A percentile compares a stretch with the other conserved stretches of the same genome.
Evolutionary conservation across 2,113 vertebrate species (phyloP).

Genomic region (Paedocypris sp.): DNA sequence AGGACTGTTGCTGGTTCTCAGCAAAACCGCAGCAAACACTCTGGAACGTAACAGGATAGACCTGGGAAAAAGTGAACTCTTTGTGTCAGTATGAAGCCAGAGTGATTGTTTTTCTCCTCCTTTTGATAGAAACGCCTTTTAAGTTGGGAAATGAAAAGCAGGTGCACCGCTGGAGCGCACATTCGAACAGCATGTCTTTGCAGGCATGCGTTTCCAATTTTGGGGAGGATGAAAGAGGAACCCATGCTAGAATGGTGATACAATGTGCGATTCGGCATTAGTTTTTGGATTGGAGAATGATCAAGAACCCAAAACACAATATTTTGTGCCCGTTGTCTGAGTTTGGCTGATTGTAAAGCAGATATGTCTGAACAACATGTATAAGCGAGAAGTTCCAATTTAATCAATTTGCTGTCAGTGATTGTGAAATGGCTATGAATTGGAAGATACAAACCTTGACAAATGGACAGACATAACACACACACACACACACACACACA

Average conservation of each 20-base stretch:
- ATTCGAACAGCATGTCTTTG: constrained; percentile 70
- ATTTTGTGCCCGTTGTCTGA: neutral
- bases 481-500: too few relatives aligned
- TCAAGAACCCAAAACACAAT: constrained; percentile 7
- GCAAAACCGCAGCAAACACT: constrained; percentile 55
- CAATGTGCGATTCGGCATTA: constrained; percentile 63
- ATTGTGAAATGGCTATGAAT: too few relatives aligned
- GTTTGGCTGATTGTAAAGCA: neutral
- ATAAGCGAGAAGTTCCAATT: too few relatives aligned
- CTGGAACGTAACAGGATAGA: constrained; percentile 40
- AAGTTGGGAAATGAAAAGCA: constrained; percentile 97
- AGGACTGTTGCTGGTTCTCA: constrained; percentile 46
- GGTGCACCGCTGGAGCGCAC: constrained; percentile 83
- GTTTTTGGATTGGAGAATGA: constrained; percentile 51
- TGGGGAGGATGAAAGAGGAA: constrained; percentile 79
- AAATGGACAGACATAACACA: too few relatives aligned
- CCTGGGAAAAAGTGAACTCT: constrained; percentile 39
- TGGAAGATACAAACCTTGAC: too few relatives aligned
- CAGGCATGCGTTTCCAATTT: constrained; percentile 72
- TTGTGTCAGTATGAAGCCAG: constrained; percentile 66
- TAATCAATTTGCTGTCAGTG: too few relatives aligned
- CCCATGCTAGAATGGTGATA: constrained; percentile 70
- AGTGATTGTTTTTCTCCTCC: constrained; percentile 76
- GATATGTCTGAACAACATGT: constrained; percentile 11
- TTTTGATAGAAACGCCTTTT: constrained; percentile 91